These are phyloP conservation scores for Ibidorhyncha struthersii DNA, from an alignment of 2,113 vertebrate species.

Conservation along the genomic window DNA sequence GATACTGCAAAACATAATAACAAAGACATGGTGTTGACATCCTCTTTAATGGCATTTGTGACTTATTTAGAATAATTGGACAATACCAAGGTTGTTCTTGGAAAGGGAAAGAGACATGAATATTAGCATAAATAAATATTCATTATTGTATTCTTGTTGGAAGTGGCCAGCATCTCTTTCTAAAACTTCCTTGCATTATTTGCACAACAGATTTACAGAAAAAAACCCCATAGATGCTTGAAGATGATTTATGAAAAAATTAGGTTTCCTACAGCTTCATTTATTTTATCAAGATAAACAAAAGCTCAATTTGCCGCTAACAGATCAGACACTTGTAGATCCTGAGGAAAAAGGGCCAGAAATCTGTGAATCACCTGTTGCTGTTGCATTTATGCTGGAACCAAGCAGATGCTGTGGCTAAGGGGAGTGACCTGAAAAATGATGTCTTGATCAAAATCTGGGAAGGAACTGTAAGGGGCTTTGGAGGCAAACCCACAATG, in stretches of 20 bases:
- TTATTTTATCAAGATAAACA: neutral
- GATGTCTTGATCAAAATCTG: neutral
- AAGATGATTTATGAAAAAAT: neutral
- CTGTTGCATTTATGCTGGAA: neutral
- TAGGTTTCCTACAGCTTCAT: neutral
- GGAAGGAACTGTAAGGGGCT: neutral
- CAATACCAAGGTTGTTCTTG: neutral
- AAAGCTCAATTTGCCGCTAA: neutral
- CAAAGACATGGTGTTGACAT: neutral
- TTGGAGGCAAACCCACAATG: accelerated
- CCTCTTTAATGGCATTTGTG: neutral
- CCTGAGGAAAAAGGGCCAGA: neutral
- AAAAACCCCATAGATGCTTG: neutral
- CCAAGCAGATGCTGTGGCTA: neutral
- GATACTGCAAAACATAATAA: neutral
- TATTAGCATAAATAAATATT: neutral
- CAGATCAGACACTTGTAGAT: neutral
- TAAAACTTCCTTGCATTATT: neutral
- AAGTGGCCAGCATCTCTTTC: neutral
- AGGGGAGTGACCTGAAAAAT: neutral
- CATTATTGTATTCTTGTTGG: neutral
- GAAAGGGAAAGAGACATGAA: neutral
- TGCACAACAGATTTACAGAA: neutral
- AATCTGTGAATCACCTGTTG: neutral
- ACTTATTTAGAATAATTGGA: neutral